phyloP scores from a whole-genome alignment of 2,113 vertebrate species.

The Apodemus speciosus region DNA sequence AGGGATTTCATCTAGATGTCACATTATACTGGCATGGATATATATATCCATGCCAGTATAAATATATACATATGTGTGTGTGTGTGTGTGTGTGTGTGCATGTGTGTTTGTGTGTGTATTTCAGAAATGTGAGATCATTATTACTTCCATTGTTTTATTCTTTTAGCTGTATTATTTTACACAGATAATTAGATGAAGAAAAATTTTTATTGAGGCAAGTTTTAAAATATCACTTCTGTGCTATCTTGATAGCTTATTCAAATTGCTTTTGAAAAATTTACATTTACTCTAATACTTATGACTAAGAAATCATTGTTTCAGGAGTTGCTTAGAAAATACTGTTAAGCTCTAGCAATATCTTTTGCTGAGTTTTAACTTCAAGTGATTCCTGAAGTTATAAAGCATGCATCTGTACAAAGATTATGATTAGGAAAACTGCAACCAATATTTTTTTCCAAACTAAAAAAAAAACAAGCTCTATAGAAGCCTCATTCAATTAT shows the following conservation, averaged over 20 bases:
- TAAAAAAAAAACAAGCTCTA: not conserved
- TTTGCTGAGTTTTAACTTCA: slow-evolving; percentile 46
- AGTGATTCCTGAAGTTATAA: slow-evolving; percentile 18
- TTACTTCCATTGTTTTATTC: not conserved
- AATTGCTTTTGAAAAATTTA: slow-evolving; percentile 29
- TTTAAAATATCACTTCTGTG: not conserved
- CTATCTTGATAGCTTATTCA: not conserved
- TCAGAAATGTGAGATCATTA: not conserved
- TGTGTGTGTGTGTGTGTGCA: too few species aligned
- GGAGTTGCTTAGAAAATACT: slow-evolving; percentile 34
- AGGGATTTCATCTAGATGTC: not conserved
- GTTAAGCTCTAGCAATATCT: not conserved
- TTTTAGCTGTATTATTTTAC: not conserved
- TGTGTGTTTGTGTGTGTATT: too few species aligned
- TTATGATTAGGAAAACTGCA: not conserved
- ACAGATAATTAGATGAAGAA: not conserved
- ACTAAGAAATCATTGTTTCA: slow-evolving; percentile 43
- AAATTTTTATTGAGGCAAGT: not conserved
- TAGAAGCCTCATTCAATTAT: not conserved
- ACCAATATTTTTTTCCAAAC: not conserved
- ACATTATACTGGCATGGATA: too few species aligned
- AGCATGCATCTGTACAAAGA: not conserved
- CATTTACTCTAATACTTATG: not conserved
- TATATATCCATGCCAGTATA: too few species aligned
- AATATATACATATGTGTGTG: too few species aligned